A percentile compares a stretch with the other conserved stretches of the same genome.
These are phyloP conservation scores for Zaprionus lachaisei DNA, from an alignment of 1,140 invertebrate species.

Conservation along the genomic window DNA sequence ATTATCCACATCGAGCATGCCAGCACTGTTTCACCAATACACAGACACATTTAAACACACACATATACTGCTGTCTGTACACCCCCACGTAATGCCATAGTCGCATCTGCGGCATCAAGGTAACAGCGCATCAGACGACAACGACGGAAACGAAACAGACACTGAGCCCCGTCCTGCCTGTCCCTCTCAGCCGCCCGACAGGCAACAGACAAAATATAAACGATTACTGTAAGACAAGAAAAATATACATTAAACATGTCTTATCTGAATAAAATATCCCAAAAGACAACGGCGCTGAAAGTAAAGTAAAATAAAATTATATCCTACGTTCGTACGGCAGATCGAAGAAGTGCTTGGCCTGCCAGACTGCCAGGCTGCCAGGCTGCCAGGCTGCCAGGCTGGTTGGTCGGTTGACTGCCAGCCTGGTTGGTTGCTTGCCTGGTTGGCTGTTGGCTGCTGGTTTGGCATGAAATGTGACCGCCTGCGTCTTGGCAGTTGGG, in stretches of 20 bases:
- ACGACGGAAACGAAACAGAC: slow-evolving; percentile 67
- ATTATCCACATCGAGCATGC: slow-evolving; percentile 63
- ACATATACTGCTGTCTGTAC: not conserved
- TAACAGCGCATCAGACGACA: slow-evolving; percentile 70
- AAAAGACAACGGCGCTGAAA: slow-evolving; percentile 81
- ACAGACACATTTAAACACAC: slow-evolving; percentile 16
- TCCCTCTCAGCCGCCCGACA: slow-evolving; percentile 3
- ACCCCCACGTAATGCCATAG: slow-evolving; percentile 29
- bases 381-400: slow-evolving; percentile 3
- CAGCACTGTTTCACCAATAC: slow-evolving; percentile 34
- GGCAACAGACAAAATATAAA: slow-evolving; percentile 77
- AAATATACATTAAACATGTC: slow-evolving; percentile 83
- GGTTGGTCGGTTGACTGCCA: slow-evolving; percentile 5
- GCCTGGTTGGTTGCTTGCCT: slow-evolving; percentile 12
- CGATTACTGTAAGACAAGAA: slow-evolving; percentile 82
- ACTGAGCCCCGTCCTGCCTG: slow-evolving; percentile 35
- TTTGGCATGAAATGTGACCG: slow-evolving; percentile 67
- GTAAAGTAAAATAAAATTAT: slow-evolving; percentile 82
- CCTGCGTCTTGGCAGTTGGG: slow-evolving; percentile 22
- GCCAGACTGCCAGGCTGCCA: not conserved
- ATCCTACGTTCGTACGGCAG: slow-evolving; percentile 46
- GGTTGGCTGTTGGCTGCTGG: slow-evolving; percentile 5
- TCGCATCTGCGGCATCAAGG: slow-evolving; percentile 61
- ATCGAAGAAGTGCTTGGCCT: slow-evolving; percentile 63
- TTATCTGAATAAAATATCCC: slow-evolving; percentile 83